Evolutionary conservation across 1,140 invertebrate species (phyloP), one percentile per base, ranked within the genome.

Genomic region (Bombus turneri): DNA sequence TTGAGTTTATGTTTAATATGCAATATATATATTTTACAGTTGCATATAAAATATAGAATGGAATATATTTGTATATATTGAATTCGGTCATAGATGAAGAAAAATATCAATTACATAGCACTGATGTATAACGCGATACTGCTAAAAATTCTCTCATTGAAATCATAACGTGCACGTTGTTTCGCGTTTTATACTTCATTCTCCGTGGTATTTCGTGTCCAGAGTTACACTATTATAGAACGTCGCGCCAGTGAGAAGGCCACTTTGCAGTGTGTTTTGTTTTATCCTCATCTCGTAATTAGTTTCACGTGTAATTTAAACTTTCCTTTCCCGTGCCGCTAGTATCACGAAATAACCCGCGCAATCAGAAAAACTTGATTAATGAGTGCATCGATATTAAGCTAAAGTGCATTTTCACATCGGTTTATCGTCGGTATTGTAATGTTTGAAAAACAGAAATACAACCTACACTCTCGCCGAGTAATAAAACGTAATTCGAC

Each of bases 251-350:
- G 28, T 31, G 71, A 73, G 22, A 43, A 43, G 15, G 28, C 13
- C 28, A 43, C 39, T 73, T 73, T 18, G 28, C 71, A n/a, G 39
- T 73, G 71, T 43, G 41, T 39, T 73, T 73, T 43, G 37, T 73
- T 73, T 73, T 73, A 73, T 73, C 39, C 71, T n/a, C 71, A 9
- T 43, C 39, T 22, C 28, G 37, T 73, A 73, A 73, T 73, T 73
- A 73, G 71, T 43, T 73, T 39, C 28, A 43, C 71, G 39, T 73
- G 39, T 73, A 73, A 73, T 73, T 73, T 73, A 73, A 73, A 73
- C 37, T 73, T 41, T n/a, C 39, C 71, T 13, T 39, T 15, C 39
- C 15, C 28, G 39, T 22, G 28, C 39, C 13, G 3, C 13, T n/a
- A 12, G 28, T n/a, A 25, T 72, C 15, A 1, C 39, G 39, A 31